Percentiles rank a stretch among this genome's conserved stretches.
Evolutionary conservation across 2,797 vertebrate genomes (phyloP).

Genomic region (Anguilla obscura): DNA sequence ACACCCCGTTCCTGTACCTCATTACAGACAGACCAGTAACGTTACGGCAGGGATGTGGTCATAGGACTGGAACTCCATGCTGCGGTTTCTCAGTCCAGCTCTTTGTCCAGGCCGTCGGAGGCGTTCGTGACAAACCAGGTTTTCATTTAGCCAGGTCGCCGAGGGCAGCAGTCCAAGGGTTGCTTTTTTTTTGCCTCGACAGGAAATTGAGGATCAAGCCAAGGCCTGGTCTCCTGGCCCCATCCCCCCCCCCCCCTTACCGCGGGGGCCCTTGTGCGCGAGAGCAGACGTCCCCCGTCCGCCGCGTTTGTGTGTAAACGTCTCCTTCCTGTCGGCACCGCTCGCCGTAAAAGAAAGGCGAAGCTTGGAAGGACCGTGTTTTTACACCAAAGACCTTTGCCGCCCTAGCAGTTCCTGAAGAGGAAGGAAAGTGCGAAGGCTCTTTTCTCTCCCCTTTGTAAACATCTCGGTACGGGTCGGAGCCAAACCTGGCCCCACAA

Average conservation of each 20-base stretch:
- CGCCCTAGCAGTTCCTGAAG: not conserved
- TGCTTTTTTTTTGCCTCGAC: not conserved
- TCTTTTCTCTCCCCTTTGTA: not conserved
- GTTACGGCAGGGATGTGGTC: not conserved
- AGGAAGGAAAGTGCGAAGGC: not conserved
- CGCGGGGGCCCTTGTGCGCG: not conserved
- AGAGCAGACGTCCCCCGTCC: not conserved
- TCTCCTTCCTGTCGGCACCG: not conserved
- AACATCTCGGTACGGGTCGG: not conserved
- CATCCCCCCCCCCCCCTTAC: not conserved
- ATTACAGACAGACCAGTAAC: not conserved
- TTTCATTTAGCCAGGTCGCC: conserved; percentile 8
- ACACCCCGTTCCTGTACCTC: not conserved
- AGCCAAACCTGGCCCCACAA: not conserved
- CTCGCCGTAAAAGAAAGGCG: not conserved
- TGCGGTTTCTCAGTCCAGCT: not conserved
- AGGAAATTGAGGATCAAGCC: conserved; percentile 12
- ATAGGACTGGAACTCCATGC: not conserved
- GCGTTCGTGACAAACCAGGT: not conserved
- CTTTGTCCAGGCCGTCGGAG: not conserved
- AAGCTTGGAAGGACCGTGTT: not conserved
- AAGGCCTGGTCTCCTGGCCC: not conserved
- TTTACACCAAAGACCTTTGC: not conserved
- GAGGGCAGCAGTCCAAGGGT: not conserved
- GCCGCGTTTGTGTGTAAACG: not conserved